Conservation (phyloP, 1,140 invertebrate species). For the Euwallacea fornicatus region DNA sequence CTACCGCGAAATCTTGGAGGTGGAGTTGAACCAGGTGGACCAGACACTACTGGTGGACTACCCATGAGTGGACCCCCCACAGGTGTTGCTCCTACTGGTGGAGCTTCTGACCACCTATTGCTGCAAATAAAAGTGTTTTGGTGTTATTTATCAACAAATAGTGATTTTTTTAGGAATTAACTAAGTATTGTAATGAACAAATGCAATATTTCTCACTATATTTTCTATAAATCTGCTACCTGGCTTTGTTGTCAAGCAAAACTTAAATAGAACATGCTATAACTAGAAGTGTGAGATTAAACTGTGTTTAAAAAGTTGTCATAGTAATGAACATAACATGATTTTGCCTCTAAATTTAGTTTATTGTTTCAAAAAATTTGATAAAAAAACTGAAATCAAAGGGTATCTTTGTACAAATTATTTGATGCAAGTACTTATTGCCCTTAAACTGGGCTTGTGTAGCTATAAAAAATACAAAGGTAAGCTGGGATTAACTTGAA, state of each 20-base stretch:
- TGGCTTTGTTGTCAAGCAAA: background rate
- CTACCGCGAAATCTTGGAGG: constrained; percentile 65
- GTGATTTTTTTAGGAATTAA: background rate
- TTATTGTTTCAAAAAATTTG: too few relatives aligned
- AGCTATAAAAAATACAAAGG: too few relatives aligned
- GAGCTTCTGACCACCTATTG: background rate
- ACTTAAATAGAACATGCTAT: background rate
- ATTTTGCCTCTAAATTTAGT: too few relatives aligned
- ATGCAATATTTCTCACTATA: background rate
- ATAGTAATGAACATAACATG: too few relatives aligned
- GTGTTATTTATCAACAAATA: background rate
- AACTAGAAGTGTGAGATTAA: background rate
- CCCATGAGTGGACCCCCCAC: too few relatives aligned
- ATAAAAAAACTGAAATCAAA: too few relatives aligned
- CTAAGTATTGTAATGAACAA: background rate
- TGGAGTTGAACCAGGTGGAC: constrained; percentile 30
- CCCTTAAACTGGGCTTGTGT: too few relatives aligned
- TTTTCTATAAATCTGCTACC: background rate
- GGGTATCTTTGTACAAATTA: too few relatives aligned
- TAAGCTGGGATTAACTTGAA: too few relatives aligned
- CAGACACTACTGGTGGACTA: background rate
- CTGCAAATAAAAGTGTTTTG: background rate
- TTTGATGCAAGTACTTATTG: too few relatives aligned
- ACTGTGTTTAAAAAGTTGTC: background rate
- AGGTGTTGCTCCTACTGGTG: background rate